These are phyloP conservation scores for Nemapogon koenigi DNA, from an alignment of 2,888 invertebrate genomes.

Conservation along the genomic window DNA sequence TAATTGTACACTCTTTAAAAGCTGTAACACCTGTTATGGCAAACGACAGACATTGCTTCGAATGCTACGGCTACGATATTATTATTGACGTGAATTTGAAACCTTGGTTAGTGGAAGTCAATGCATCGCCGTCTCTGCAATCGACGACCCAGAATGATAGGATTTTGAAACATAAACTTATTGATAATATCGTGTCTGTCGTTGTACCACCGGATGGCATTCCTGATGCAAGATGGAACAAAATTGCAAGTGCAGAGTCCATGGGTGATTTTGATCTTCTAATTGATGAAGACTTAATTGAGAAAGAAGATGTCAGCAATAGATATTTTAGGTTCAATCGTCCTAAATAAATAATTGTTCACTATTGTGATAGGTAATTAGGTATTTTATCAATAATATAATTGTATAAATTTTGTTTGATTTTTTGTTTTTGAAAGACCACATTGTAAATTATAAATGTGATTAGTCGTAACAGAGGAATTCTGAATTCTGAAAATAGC, in stretches of 20 bases:
- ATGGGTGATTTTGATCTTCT: slow-evolving; percentile 81
- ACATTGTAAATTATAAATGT: too few species aligned
- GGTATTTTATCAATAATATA: too few species aligned
- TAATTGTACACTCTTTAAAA: slow-evolving; percentile 89
- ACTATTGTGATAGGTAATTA: too few species aligned
- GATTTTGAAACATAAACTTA: slow-evolving; percentile 89
- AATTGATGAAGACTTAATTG: slow-evolving; percentile 78
- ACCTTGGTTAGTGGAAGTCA: slow-evolving; percentile 92
- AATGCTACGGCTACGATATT: slow-evolving; percentile 94
- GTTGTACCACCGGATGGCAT: slow-evolving; percentile 85
- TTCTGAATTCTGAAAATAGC: too few species aligned
- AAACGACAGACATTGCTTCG: slow-evolving; percentile 89
- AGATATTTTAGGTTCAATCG: neutral
- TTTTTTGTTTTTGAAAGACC: too few species aligned
- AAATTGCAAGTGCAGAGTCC: slow-evolving; percentile 73
- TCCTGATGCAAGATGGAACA: slow-evolving; percentile 88
- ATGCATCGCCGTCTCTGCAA: slow-evolving; percentile 91
- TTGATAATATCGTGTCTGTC: slow-evolving; percentile 89
- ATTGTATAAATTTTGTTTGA: too few species aligned
- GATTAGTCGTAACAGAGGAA: too few species aligned
- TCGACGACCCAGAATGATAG: slow-evolving; percentile 92
- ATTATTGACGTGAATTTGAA: slow-evolving; percentile 92
- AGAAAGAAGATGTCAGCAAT: slow-evolving; percentile 51
- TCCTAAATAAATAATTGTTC: neutral
- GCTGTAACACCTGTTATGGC: slow-evolving; percentile 90